phyloP scores from a whole-genome alignment of 2,888 invertebrate genomes.

The Drosophila antonietae region DNA sequence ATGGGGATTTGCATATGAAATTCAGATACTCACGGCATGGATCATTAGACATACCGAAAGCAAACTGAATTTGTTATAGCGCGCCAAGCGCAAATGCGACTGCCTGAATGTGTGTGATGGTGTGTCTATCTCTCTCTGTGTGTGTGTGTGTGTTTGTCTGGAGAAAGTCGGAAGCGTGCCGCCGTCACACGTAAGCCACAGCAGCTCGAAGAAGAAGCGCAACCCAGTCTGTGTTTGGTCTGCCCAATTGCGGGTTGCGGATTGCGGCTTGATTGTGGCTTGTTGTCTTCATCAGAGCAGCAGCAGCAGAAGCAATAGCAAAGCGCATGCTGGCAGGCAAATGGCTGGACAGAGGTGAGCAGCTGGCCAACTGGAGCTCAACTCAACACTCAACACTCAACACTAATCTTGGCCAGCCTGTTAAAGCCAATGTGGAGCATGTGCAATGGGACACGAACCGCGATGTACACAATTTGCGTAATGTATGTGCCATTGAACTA shows the following conservation, averaged over 20 bases:
- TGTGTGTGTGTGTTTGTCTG: conserved; percentile 46
- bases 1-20: conserved; percentile 66
- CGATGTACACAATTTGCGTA: conserved; percentile 55
- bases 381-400: conserved; percentile 5
- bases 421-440: conserved; percentile 63
- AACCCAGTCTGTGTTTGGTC: conserved; percentile 33
- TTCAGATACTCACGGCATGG: conserved; percentile 62
- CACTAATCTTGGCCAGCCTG: conserved; percentile 52
- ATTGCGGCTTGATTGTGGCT: conserved; percentile 18
- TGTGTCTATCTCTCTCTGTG: conserved; percentile 6
- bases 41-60: conserved; percentile 74
- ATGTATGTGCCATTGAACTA: conserved; percentile 62
- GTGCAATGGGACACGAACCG: conserved; percentile 17
- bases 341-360: conserved; percentile 1
- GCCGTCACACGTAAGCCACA: conserved; percentile 66
- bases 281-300: conserved; percentile 57
- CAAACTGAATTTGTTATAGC: conserved; percentile 75
- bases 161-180: conserved; percentile 78
- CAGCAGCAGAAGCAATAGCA: conserved; percentile 19
- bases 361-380: conserved; percentile 30
- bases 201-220: conserved; percentile 65
- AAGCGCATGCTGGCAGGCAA: conserved; percentile 38
- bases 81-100: conserved; percentile 40
- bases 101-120: conserved; percentile 4
- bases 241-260: conserved; percentile 37